These are phyloP conservation scores for Hirtodrosophila confusa DNA, from an alignment of 2,888 invertebrate species.

Conservation along the genomic window DNA sequence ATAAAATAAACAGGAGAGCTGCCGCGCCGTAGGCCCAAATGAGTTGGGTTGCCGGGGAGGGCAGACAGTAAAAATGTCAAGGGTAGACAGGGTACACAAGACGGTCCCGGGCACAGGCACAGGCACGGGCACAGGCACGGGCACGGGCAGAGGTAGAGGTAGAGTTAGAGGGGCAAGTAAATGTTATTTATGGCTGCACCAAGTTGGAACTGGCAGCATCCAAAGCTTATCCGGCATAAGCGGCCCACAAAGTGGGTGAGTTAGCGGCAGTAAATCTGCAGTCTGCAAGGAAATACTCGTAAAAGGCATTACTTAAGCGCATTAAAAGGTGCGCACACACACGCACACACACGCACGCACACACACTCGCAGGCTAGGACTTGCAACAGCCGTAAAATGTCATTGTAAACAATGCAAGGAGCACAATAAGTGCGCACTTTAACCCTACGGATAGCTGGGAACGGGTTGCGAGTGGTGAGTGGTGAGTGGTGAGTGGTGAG, in stretches of 20 bases:
- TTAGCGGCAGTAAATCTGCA: conserved; percentile 66
- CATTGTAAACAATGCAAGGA: conserved; percentile 60
- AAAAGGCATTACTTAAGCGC: conserved; percentile 64
- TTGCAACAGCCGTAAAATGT: conserved; percentile 64
- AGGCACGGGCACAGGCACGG: not conserved
- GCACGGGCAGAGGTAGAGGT: not conserved
- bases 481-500: not conserved
- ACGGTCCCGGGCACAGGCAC: conserved; percentile 20
- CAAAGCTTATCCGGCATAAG: conserved; percentile 50
- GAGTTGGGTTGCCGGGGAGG: conserved; percentile 34
- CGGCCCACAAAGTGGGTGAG: conserved; percentile 55
- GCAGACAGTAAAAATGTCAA: conserved; percentile 1
- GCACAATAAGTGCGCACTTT: conserved; percentile 56
- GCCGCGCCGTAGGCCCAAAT: conserved; percentile 46
- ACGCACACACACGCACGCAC: conserved; percentile 14
- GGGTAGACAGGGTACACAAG: conserved; percentile 47
- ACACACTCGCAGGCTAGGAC: conserved; percentile 28
- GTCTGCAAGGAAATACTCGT: conserved; percentile 63
- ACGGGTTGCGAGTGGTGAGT: not conserved
- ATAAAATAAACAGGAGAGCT: conserved; percentile 15
- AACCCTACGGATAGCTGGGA: conserved; percentile 32
- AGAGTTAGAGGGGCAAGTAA: conserved; percentile 46
- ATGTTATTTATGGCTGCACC: conserved; percentile 77
- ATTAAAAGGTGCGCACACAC: conserved; percentile 50
- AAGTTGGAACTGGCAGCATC: conserved; percentile 34